A percentile compares a stretch with the other conserved stretches of the same genome.
Conservation (phyloP, 1,140 invertebrate genomes). For the Tenebrio molitor region DNA sequence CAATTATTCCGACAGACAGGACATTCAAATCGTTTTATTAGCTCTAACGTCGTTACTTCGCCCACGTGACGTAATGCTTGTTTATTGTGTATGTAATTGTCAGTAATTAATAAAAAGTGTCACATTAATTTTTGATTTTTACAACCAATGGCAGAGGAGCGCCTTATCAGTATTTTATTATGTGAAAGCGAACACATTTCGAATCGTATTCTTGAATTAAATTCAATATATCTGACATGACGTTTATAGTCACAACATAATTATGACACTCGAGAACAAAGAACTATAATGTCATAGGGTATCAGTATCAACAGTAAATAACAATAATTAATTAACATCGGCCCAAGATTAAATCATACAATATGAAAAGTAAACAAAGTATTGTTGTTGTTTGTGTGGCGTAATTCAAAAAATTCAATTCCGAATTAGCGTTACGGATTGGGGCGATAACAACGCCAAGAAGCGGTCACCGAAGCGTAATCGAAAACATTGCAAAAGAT, state of each 20-base stretch:
- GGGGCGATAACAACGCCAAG: too few species aligned
- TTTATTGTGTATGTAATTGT: too few species aligned
- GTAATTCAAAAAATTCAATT: too few species aligned
- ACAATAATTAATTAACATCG: constrained; percentile 29
- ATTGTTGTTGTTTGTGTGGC: background rate
- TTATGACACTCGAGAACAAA: constrained; percentile 14
- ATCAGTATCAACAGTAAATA: constrained; percentile 22
- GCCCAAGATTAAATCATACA: constrained; percentile 8
- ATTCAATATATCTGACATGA: constrained; percentile 22
- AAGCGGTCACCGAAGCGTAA: too few species aligned
- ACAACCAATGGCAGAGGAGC: too few species aligned
- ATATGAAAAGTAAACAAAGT: constrained; percentile 15
- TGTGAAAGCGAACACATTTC: constrained; percentile 4
- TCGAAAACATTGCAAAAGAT: too few species aligned
- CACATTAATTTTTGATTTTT: too few species aligned
- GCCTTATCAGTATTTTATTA: constrained; percentile 27
- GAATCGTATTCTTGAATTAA: constrained; percentile 31
- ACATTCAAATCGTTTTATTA: constrained; percentile 18
- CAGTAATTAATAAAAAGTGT: too few species aligned
- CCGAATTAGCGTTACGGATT: too few species aligned
- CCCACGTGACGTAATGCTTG: constrained; percentile 9
- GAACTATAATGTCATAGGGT: constrained; percentile 17
- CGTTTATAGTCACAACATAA: constrained; percentile 25
- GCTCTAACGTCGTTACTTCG: background rate
- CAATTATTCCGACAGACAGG: background rate